These are phyloP conservation scores for Lasius platythorax DNA, from an alignment of 2,888 invertebrate species.

Conservation along the genomic window DNA sequence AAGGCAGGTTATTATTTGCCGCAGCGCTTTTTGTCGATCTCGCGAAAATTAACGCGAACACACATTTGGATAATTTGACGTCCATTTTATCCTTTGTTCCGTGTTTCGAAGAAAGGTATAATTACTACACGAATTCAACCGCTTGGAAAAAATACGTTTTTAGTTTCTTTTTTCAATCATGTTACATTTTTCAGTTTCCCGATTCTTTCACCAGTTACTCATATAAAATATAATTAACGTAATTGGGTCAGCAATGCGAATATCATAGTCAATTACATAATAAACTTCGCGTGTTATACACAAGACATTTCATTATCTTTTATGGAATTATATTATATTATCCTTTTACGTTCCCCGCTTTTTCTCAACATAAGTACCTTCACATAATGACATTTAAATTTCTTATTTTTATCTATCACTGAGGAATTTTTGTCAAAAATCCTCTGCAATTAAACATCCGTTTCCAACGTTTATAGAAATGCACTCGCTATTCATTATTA, in stretches of 20 bases:
- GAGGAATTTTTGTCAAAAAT: background rate
- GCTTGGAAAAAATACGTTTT: background rate
- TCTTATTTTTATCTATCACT: background rate
- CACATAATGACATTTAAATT: background rate
- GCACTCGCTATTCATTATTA: background rate
- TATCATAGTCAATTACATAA: slow-evolving; percentile 31
- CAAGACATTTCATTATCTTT: background rate
- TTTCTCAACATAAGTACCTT: background rate
- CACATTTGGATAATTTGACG: slow-evolving; percentile 47
- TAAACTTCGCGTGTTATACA: slow-evolving; percentile 8
- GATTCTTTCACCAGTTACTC: background rate
- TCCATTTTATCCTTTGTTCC: slow-evolving; percentile 37
- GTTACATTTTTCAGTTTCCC: slow-evolving; percentile 25
- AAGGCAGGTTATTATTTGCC: slow-evolving; percentile 45
- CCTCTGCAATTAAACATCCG: background rate
- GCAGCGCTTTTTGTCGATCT: slow-evolving; percentile 9
- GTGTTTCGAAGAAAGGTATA: background rate
- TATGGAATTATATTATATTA: background rate
- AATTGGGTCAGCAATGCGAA: slow-evolving; percentile 36
- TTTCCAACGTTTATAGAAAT: background rate
- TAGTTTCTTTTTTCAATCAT: background rate
- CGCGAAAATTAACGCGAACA: slow-evolving; percentile 28
- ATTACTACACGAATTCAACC: slow-evolving; percentile 29
- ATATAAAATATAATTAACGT: slow-evolving; percentile 41
- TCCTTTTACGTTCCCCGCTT: background rate